phyloP scores from a whole-genome alignment of 2,888 invertebrate genomes.

The Masnerella sp. region DNA sequence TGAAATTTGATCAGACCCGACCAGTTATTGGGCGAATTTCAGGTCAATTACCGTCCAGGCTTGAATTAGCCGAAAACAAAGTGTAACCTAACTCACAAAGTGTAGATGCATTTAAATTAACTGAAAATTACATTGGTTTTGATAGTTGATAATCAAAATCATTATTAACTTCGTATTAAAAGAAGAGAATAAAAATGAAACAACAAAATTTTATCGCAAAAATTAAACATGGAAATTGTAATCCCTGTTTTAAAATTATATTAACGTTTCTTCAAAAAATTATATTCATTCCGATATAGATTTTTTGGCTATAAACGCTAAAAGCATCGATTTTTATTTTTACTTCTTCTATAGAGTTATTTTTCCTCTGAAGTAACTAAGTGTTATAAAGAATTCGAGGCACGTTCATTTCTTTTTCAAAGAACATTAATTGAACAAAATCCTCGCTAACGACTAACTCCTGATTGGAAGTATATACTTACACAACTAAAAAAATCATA shows the following conservation, averaged over 20 bases:
- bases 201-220: too few relatives aligned
- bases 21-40: conserved; percentile 22
- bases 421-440: conserved; percentile 47
- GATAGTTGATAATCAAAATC: too few relatives aligned
- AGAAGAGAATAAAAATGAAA: too few relatives aligned
- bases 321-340: conserved; percentile 13
- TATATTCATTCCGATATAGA: not conserved
- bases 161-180: too few relatives aligned
- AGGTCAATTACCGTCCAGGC: conserved; percentile 9
- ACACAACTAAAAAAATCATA: conserved; percentile 11
- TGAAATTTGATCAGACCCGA: conserved; percentile 9
- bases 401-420: conserved; percentile 25
- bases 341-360: conserved; percentile 17
- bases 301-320: not conserved
- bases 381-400: conserved; percentile 28
- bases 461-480: conserved; percentile 30
- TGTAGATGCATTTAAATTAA: not conserved
- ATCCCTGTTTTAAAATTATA: too few relatives aligned
- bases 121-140: too few relatives aligned
- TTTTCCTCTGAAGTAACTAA: conserved; percentile 11
- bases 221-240: too few relatives aligned
- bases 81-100: not conserved
- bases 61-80: not conserved
- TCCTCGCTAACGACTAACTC: conserved; percentile 40
- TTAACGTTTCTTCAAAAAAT: too few relatives aligned